Conservation (phyloP, 2,797 vertebrate species). For the Oceanodroma leucorhoa region DNA sequence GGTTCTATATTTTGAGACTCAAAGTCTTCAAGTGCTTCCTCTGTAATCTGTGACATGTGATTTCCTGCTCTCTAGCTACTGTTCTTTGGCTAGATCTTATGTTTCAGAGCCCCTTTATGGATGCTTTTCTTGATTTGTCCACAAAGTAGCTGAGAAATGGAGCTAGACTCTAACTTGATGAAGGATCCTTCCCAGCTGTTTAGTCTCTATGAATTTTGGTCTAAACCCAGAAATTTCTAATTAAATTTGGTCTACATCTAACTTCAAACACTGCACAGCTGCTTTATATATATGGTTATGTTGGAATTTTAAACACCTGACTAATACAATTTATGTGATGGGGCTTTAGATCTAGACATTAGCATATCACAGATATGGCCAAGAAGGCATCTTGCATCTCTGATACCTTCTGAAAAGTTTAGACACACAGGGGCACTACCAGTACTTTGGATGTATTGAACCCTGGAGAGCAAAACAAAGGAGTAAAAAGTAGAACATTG, state of each 20-base stretch:
- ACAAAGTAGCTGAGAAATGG: background rate
- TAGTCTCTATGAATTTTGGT: background rate
- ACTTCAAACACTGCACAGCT: background rate
- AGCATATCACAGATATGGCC: background rate
- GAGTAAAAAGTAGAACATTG: background rate
- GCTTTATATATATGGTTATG: background rate
- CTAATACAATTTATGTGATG: background rate
- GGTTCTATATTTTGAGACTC: background rate
- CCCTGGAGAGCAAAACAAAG: accelerated
- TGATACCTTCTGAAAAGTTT: background rate
- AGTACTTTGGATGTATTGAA: background rate
- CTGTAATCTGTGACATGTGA: background rate
- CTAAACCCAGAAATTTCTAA: background rate
- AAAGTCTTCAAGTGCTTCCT: background rate
- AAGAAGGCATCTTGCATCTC: background rate
- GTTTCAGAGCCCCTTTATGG: background rate
- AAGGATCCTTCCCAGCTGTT: background rate
- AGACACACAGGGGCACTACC: background rate
- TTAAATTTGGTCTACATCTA: background rate
- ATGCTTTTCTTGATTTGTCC: background rate
- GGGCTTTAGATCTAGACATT: background rate
- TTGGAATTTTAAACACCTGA: background rate
- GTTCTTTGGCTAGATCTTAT: background rate
- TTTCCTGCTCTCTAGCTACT: background rate
- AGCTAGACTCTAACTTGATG: background rate